These are phyloP conservation scores for Pogonognathellus flavescens DNA, from an alignment of 1,140 invertebrate genomes.

Conservation along the genomic window DNA sequence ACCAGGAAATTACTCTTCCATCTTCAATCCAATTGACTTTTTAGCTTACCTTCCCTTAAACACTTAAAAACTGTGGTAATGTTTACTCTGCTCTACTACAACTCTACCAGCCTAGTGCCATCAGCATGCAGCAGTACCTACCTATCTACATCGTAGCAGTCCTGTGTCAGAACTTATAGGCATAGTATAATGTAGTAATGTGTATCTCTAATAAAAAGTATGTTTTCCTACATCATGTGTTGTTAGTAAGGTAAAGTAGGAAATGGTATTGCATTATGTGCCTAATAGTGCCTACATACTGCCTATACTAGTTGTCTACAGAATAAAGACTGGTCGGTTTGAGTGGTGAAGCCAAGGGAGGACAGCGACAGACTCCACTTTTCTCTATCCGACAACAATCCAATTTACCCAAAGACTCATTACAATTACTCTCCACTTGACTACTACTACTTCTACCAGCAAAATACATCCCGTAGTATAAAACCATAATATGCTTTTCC, in stretches of 20 bases:
- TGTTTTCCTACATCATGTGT: no score
- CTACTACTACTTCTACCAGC: neutral
- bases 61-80: conserved; percentile 13
- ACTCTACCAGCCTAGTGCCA: neutral
- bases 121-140: neutral
- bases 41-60: conserved; percentile 24
- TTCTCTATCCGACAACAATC: neutral
- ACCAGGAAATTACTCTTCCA: conserved; percentile 49
- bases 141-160: neutral
- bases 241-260: no score
- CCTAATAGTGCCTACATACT: no score
- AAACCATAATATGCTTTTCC: conserved; percentile 35
- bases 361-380: conserved; percentile 19
- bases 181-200: neutral
- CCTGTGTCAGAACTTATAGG: neutral
- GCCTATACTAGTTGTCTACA: no score
- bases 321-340: no score
- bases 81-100: conserved; percentile 8
- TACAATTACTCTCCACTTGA: conserved; percentile 22
- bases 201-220: no score
- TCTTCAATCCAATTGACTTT: conserved; percentile 25
- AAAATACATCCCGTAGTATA: neutral
- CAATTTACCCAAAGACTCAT: conserved; percentile 48
- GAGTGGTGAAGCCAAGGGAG: no score
- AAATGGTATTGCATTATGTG: no score